A percentile compares a stretch with the other conserved stretches of the same genome.
These are phyloP conservation scores for Leucoraja erinaceus DNA, from an alignment of 2,113 vertebrate genomes.

Conservation along the genomic window DNA sequence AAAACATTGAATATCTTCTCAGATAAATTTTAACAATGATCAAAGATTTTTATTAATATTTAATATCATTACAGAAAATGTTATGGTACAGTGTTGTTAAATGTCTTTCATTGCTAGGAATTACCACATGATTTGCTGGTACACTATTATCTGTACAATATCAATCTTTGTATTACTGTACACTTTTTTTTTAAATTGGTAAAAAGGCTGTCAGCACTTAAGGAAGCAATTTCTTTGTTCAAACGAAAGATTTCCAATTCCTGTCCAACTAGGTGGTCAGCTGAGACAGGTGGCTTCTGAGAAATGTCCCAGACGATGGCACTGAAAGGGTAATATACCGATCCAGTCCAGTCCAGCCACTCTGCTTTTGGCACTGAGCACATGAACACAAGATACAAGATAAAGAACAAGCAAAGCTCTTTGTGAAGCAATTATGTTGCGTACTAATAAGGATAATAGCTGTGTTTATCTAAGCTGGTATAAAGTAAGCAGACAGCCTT, in stretches of 20 bases:
- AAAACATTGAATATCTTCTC: slow-evolving; percentile 62
- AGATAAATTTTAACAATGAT: slow-evolving; percentile 91
- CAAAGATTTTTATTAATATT: slow-evolving; percentile 93
- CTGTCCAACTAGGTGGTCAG: slow-evolving; percentile 61
- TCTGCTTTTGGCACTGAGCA: slow-evolving; percentile 94
- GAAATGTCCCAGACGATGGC: slow-evolving; percentile 67
- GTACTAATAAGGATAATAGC: slow-evolving; percentile 96
- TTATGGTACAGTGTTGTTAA: slow-evolving; percentile 99
- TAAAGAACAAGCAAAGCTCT: slow-evolving; percentile 99
- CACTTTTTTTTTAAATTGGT: slow-evolving; percentile 95
- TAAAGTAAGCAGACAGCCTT: slow-evolving; percentile 87
- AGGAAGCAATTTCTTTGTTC: slow-evolving; percentile 87
- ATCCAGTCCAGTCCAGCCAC: slow-evolving; percentile 59
- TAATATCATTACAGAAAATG: slow-evolving; percentile 99
- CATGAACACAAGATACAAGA: slow-evolving; percentile 99
- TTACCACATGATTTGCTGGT: slow-evolving; percentile 98
- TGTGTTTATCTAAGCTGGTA: slow-evolving; percentile 83
- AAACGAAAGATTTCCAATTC: slow-evolving; percentile 91
- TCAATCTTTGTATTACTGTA: slow-evolving; percentile 92
- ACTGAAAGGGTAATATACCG: slow-evolving; percentile 51
- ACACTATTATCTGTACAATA: slow-evolving; percentile 99
- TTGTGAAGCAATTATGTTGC: slow-evolving; percentile 96
- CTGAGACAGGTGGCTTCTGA: slow-evolving; percentile 77
- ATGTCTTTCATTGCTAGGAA: slow-evolving; percentile 95
- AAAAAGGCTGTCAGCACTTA: slow-evolving; percentile 99